Percentiles rank a stretch among this genome's conserved stretches.
These are phyloP conservation scores for Trididemnum nubilum DNA, from an alignment of 23 tunicate genomes.

Conservation along the genomic window DNA sequence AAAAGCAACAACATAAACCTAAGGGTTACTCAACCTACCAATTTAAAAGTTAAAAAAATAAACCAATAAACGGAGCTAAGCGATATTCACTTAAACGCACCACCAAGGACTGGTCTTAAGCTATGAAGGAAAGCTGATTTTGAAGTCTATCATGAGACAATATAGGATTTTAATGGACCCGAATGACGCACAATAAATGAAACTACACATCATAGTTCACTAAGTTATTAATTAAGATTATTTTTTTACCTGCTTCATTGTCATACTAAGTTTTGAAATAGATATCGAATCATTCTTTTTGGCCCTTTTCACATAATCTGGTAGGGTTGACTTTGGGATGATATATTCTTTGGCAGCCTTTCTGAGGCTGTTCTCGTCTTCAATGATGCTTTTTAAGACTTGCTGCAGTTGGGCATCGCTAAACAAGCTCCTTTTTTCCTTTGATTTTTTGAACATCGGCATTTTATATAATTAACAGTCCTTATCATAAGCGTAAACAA, in stretches of 20 bases:
- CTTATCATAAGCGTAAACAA: not conserved
- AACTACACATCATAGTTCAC: not conserved
- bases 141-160: conserved; percentile 3
- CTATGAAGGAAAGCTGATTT: not conserved
- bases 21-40: not conserved
- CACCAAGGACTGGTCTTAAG: not conserved
- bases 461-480: not conserved
- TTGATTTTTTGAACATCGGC: conserved; percentile 7
- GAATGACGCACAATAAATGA: not conserved
- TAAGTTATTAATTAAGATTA: not conserved
- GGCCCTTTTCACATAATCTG: conserved; percentile 2
- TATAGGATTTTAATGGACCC: not conserved
- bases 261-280: conserved; percentile 1
- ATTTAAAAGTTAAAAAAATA: not conserved
- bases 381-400: conserved; percentile 25
- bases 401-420: conserved; percentile 7
- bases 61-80: not conserved
- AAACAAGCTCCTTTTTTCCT: not conserved
- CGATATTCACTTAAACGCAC: not conserved
- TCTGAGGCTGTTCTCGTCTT: conserved; percentile 2
- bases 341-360: not conserved
- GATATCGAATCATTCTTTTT: not conserved
- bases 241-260: conserved; percentile 19
- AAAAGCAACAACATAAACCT: not conserved
- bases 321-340: not conserved